These are phyloP conservation scores for Beroe ovata DNA, from an alignment of 37 sponge, comb jelly and placozoan genomes.

Conservation along the genomic window DNA sequence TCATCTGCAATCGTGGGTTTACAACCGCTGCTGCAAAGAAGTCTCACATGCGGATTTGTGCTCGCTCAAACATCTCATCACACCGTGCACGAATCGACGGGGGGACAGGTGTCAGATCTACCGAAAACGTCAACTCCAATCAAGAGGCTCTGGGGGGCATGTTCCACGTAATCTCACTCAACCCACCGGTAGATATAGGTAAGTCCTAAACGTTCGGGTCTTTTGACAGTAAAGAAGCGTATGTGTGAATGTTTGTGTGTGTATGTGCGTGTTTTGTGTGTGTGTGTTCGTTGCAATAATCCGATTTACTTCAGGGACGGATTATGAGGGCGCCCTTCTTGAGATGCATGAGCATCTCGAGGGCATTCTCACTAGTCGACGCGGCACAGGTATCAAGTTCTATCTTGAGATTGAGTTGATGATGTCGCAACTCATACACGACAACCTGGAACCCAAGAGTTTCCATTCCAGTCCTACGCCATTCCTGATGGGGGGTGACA, in stretches of 20 bases:
- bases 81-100: not conserved
- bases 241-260: too few species aligned
- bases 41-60: not conserved
- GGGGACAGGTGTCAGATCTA: not conserved
- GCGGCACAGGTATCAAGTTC: not conserved
- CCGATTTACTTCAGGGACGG: not conserved
- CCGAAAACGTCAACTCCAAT: too few species aligned
- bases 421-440: not conserved
- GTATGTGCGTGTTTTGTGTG: too few species aligned
- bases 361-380: not conserved
- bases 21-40: not conserved
- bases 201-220: too few species aligned
- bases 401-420: not conserved
- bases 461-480: not conserved
- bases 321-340: not conserved
- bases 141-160: not conserved
- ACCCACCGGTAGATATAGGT: not conserved
- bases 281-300: too few species aligned
- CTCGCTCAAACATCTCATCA: not conserved
- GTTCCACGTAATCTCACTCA: not conserved
- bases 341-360: not conserved
- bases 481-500: not conserved
- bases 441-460: not conserved
- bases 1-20: not conserved
- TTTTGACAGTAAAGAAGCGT: too few species aligned